phyloP scores from a whole-genome alignment of 2,113 vertebrate genomes.

The Pachypanchax playfairii region DNA sequence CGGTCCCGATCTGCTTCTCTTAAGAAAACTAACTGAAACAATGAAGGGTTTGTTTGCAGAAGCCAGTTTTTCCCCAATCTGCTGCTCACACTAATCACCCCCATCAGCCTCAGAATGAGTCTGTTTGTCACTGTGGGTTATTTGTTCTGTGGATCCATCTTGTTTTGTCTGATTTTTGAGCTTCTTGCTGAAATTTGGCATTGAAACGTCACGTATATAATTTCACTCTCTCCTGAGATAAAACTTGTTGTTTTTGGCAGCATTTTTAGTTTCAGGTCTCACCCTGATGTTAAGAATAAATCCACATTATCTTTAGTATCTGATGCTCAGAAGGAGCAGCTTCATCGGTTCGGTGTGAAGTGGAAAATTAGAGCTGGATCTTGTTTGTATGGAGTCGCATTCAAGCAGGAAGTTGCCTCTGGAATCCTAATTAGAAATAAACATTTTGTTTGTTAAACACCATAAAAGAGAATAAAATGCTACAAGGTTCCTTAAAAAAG shows the following conservation, averaged over 20 bases:
- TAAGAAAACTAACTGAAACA: slow-evolving; percentile 35
- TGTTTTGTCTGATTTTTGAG: slow-evolving; percentile 43
- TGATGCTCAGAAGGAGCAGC: neutral
- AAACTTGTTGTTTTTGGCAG: slow-evolving; percentile 19
- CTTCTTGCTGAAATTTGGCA: slow-evolving; percentile 43
- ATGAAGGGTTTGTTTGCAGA: slow-evolving; percentile 2
- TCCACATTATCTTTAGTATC: slow-evolving; percentile 21
- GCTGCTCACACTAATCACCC: slow-evolving; percentile 39
- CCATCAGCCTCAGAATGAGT: slow-evolving; percentile 42
- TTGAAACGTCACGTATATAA: slow-evolving; percentile 35
- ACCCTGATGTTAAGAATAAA: slow-evolving; percentile 16
- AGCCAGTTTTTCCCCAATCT: slow-evolving; percentile 11
- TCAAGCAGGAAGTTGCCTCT: neutral
- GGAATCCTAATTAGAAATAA: slow-evolving; percentile 24
- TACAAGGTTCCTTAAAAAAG: too few species aligned
- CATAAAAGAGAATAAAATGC: too few species aligned
- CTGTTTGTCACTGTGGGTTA: slow-evolving; percentile 20
- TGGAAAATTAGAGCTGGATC: slow-evolving; percentile 12
- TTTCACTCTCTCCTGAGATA: slow-evolving; percentile 10
- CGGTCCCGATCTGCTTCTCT: slow-evolving; percentile 28
- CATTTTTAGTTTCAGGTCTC: slow-evolving; percentile 15
- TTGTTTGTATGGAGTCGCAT: slow-evolving; percentile 11
- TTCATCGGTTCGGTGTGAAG: neutral
- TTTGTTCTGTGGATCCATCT: slow-evolving; percentile 50
- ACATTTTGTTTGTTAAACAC: too few species aligned